Conservation (phyloP, 2,888 invertebrate genomes). For the Cataglyphis rosenhaueri region DNA sequence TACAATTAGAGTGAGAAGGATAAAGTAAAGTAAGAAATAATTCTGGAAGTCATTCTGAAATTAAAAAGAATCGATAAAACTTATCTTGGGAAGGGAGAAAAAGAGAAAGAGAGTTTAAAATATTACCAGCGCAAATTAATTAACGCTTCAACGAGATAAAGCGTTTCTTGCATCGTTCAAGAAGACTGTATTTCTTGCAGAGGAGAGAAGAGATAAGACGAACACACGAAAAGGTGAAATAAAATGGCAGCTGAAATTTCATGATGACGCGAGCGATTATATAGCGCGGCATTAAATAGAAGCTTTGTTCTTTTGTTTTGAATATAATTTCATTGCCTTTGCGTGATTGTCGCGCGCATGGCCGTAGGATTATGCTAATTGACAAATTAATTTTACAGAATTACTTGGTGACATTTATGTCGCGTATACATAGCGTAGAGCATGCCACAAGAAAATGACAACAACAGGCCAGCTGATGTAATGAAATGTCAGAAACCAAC, state of each 20-base stretch:
- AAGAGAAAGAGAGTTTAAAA: slow-evolving; percentile 30
- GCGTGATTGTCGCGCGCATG: slow-evolving; percentile 7
- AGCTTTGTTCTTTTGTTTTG: slow-evolving; percentile 9
- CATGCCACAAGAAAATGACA: slow-evolving; percentile 11
- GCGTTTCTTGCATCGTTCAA: slow-evolving; percentile 11
- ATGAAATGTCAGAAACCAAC: slow-evolving; percentile 30
- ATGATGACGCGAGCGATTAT: neutral
- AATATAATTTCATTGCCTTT: slow-evolving; percentile 1
- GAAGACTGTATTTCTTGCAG: neutral
- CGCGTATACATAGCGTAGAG: neutral
- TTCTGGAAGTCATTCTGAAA: neutral
- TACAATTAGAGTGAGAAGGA: neutral
- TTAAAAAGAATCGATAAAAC: slow-evolving; percentile 38
- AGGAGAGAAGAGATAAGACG: slow-evolving; percentile 11
- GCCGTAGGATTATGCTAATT: neutral
- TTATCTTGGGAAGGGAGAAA: neutral
- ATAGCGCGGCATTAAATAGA: neutral
- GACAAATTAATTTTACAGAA: slow-evolving; percentile 34
- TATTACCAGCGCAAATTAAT: slow-evolving; percentile 38
- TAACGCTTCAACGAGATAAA: slow-evolving; percentile 25
- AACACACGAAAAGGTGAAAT: neutral
- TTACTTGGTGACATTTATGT: slow-evolving; percentile 1
- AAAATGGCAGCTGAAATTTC: slow-evolving; percentile 16
- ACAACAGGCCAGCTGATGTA: neutral
- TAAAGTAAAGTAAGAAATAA: slow-evolving; percentile 22